Percentiles rank a stretch among this genome's conserved stretches.
Evolutionary conservation across 2,113 vertebrate genomes (phyloP).

Genomic region (Vombatus ursinus): DNA sequence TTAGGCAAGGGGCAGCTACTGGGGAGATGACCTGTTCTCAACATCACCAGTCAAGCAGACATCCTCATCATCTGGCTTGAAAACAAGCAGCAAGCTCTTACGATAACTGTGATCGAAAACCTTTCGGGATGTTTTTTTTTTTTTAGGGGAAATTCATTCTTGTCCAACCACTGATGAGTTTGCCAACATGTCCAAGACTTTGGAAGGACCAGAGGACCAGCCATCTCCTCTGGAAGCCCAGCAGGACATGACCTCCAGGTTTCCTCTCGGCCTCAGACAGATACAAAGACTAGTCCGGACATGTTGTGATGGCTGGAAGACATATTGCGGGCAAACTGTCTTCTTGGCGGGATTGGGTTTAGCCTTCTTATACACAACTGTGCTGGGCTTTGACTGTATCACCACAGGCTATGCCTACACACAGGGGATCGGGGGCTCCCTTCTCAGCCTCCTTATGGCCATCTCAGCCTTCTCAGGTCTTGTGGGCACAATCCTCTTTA

Average conservation of each 20-base stretch:
- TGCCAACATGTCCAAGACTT: constrained; percentile 25
- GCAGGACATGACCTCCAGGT: constrained; percentile 41
- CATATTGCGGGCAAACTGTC: constrained; percentile 84
- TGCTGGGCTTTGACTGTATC: constrained; percentile 89
- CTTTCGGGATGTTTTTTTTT: constrained; percentile 42
- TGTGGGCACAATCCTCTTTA: constrained; percentile 86
- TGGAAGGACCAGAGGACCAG: constrained; percentile 16
- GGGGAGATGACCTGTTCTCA: not conserved
- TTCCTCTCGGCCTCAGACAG: constrained; percentile 78
- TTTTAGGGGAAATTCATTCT: constrained; percentile 63
- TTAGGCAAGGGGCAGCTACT: too few species aligned
- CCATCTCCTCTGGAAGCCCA: constrained; percentile 6
- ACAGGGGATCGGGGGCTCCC: constrained; percentile 87
- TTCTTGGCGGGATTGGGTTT: constrained; percentile 87
- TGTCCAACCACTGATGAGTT: constrained; percentile 46
- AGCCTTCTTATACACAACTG: constrained; percentile 88
- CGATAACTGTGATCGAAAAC: not conserved
- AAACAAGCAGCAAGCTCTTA: not conserved
- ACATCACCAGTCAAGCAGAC: not conserved
- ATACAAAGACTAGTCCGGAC: constrained; percentile 78
- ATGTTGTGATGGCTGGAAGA: constrained; percentile 84
- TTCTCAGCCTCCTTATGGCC: constrained; percentile 87
- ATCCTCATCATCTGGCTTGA: not conserved
- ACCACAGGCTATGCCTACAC: constrained; percentile 86
- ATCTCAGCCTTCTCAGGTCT: constrained; percentile 85